phyloP scores from a whole-genome alignment of 2,797 vertebrate species.

The Rhinella marina region DNA sequence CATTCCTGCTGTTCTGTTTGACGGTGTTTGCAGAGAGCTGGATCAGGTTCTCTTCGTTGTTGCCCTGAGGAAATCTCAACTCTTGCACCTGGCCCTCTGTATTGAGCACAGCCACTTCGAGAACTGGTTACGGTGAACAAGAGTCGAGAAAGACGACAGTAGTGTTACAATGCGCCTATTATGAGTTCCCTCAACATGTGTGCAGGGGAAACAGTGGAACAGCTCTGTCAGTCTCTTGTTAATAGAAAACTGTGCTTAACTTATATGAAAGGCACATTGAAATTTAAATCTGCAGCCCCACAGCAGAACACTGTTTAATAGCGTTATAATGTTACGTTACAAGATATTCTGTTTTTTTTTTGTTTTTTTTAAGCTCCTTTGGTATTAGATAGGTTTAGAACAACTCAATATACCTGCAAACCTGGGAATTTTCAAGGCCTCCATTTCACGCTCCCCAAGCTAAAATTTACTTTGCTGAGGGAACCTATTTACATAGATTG shows the following conservation, averaged over 20 bases:
- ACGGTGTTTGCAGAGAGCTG: constrained; percentile 96
- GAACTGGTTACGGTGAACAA: constrained; percentile 75
- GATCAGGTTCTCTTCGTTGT: constrained; percentile 90
- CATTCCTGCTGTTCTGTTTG: constrained; percentile 97
- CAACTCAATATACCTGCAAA: constrained; percentile 40
- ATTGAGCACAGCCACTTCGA: constrained; percentile 96
- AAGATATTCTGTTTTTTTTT: constrained; percentile 35
- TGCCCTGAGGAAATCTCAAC: constrained; percentile 94
- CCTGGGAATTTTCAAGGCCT: constrained; percentile 38
- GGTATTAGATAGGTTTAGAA: constrained; percentile 36
- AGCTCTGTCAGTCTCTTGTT: constrained; percentile 55
- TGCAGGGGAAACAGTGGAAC: constrained; percentile 30
- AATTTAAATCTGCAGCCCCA: constrained; percentile 24
- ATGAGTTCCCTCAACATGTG: constrained; percentile 51
- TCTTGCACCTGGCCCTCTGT: constrained; percentile 98
- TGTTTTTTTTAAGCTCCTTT: not conserved
- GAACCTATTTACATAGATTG: constrained; percentile 34
- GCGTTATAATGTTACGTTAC: constrained; percentile 51
- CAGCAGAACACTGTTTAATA: constrained; percentile 45
- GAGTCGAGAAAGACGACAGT: constrained; percentile 17
- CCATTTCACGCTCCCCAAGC: constrained; percentile 35
- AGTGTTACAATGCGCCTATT: constrained; percentile 54
- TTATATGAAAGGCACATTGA: constrained; percentile 57
- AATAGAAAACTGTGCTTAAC: constrained; percentile 50
- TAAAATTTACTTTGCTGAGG: constrained; percentile 30